Percentiles rank a stretch among this genome's conserved stretches.
phyloP scores from a whole-genome alignment of 2,888 invertebrate genomes.

The Xestia c-nigrum region DNA sequence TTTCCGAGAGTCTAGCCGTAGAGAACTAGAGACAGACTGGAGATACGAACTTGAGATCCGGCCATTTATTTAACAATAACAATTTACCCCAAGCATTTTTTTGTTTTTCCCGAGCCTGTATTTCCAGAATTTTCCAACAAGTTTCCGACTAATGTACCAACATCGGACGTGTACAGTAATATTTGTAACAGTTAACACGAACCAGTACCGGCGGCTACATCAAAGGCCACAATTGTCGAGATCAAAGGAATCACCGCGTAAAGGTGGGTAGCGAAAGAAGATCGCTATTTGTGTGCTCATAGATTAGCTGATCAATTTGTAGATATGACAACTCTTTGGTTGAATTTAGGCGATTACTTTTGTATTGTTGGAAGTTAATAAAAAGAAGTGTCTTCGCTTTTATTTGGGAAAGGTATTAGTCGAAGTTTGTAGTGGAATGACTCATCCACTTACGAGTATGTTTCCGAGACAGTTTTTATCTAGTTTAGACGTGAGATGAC shows the following conservation, averaged over 20 bases:
- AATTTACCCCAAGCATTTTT: background rate
- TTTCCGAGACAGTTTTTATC: background rate
- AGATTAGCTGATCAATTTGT: conserved; percentile 59
- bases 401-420: conserved; percentile 24
- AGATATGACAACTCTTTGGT: conserved; percentile 59
- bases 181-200: conserved; percentile 79
- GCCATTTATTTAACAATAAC: conserved; percentile 2
- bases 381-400: conserved; percentile 48
- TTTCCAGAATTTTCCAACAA: conserved; percentile 59
- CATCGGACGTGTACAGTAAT: conserved; percentile 76
- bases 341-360: conserved; percentile 48
- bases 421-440: background rate
- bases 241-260: conserved; percentile 79
- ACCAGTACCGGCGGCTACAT: conserved; percentile 74
- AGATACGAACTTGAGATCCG: background rate
- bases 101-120: conserved; percentile 18
- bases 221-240: conserved; percentile 72
- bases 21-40: background rate
- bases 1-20: background rate
- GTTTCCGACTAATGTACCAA: conserved; percentile 60
- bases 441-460: background rate
- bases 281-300: conserved; percentile 59
- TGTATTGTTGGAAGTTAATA: conserved; percentile 50
- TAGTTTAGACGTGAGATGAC: background rate
- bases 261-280: conserved; percentile 69